Base-by-base conservation (phyloP, 2,888 invertebrate genomes). In the Psylliodes chrysocephalus region DNA sequence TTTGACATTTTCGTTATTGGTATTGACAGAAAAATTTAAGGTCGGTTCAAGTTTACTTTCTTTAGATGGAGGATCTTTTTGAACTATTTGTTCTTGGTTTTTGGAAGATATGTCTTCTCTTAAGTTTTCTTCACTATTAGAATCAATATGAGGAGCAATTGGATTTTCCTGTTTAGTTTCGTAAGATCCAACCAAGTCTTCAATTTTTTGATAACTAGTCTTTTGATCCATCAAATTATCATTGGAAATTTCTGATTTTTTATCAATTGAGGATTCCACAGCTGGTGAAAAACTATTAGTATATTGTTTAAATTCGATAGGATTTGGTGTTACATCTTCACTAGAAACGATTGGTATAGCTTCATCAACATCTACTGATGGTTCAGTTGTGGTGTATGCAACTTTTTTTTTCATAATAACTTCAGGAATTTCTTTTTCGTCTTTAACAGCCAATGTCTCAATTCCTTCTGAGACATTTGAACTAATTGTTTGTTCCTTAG, bases 321-420 rank as follows among this genome's bases (percentile, higher is more conserved):
- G 70, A 52, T 70, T 63, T 56, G 57, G 64, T 8, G 71, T 69
- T 12, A 68, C 63, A 22, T 22, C 57, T 30, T 68, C 67, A 1
- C 22, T 10, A 40, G 28, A 19, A 22, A 63, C 10, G 59, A 57
- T 38, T 17, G 66, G 66, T 18, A 47, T 5, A 30, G 10, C 22
- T 44, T 44, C 40, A n/a, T 35, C 15, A 33, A 52, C 38, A n/a
- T 49, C 54, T 25, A 56, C 8, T 42, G 33, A 56, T 10, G 57
- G 12, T 44, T 46, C 53, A 30, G 63, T 61, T 18, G 52, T 28
- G 14, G 57, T 49, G 19, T 67, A 60, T 30, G 14, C 35, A 61
- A 17, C 28, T 28, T 44, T n/a, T 17, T n/a, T 14, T 15, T 7
- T 7, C 1, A 22, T 19, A 17, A 51, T 60, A 40, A 40, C 60